Base-by-base conservation (phyloP, 2,113 vertebrate species). In the Myiozetetes cayanensis region DNA sequence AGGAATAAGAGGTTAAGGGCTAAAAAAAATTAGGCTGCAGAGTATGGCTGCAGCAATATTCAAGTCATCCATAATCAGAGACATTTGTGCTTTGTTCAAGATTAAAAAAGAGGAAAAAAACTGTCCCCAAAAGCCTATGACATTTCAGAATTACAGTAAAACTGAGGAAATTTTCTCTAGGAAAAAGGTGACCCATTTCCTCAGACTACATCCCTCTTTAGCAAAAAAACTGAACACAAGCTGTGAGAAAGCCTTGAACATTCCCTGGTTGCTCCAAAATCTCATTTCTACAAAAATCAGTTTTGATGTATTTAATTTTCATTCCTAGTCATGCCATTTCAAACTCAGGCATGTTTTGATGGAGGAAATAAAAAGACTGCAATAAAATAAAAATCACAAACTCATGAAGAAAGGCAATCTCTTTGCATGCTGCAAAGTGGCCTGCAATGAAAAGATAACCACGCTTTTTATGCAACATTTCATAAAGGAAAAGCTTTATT, bases 241-340 rank as follows among this genome's bases (percentile, higher is more conserved):
- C 92, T 79, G 66, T 52, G 85, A 96, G 80, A 92, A 93, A 93
- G 80, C 80, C 90, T 92, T 96, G 93, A 96, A 93, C 89, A 78
- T 89, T 96, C 96, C 92, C 86, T 61, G 30, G 81, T 85, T 90
- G 76, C 80, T 92, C 73, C 53, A 90, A 84, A 92, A 93, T 72
- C 94, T 95, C 85, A 93, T 93, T 94, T 97, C 76, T 89, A 90
- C 83, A 94, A 90, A 94, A 95, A 94, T 94, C 83, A 90, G 92
- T 72, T 96, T 85, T 94, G 93, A 96, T 94, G 94, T 96, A 96
- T 97, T 97, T 96, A 96, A 95, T 96, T 96, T 96, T 96, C 96
- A 93, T 93, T 93, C 88, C 80, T 84, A 97, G 90, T 94, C 96
- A 92, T 96, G 92, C 92, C 92, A 62, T 93, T 97, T 96, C 90